Base-by-base conservation (phyloP, 1,140 invertebrate species). In the Euwallacea similis region DNA sequence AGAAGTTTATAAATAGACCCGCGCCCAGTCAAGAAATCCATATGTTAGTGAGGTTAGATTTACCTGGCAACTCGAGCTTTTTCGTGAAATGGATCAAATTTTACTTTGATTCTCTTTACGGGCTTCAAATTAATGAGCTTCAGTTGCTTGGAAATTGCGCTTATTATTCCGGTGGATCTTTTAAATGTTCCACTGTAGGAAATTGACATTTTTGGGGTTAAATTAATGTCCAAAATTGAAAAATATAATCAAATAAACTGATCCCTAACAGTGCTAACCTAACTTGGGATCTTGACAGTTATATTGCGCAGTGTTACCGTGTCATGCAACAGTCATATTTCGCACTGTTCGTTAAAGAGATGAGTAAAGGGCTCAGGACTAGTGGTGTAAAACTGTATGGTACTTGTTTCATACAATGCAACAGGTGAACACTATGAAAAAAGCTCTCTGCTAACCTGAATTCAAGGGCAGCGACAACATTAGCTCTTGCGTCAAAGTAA, bases 51-150 rank as follows among this genome's bases (percentile, higher is more conserved):
- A 72, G 69, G 76, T 75, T 76, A 77, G 72, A 61, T 76, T 77
- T 86, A 94, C 92, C 93, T 90, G 75, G 87, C 88, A 72, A 88
- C 83, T 56, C 80, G 82, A 53, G 88, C 87, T 79, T 90, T 89
- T 72, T 88, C 83, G 73, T 88, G 83, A 83, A 95, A 95, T 7
- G 93, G 93, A 84, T 96, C 93, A 76, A 95, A 95, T 77, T 89
- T 87, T 55, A 94, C 87, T 11, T 86, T 85, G 67, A 96, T 87
- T 80, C 86, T 87, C 76, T 90, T 90, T 0, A 92, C 88, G n/a
- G 92, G 91, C 81, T 91, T 91, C 15, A 95, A 84, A 84, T 90
- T 91, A 7, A 95, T 77, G 65, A 76, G 73, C 77, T 86, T 89
- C 54, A 92, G 71, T 80, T 93, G 89, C 80, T 91, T 90, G 54